Conservation (phyloP, 2,797 vertebrate genomes). For the Myotis vivesi region DNA sequence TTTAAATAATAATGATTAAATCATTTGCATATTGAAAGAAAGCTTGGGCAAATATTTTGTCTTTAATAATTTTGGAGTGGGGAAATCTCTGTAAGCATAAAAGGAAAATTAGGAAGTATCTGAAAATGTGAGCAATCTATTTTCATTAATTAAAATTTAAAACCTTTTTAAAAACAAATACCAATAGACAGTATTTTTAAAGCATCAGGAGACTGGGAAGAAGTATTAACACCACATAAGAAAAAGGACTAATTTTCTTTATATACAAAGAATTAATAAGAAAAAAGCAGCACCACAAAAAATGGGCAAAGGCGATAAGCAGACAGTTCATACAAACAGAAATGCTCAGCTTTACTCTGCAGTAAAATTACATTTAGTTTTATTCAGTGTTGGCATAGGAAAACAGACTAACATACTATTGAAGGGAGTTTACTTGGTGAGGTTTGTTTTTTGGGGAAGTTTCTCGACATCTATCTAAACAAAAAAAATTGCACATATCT, state of each 20-base stretch:
- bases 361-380: slow-evolving; percentile 31
- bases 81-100: background rate
- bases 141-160: background rate
- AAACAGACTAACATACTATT: background rate
- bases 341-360: background rate
- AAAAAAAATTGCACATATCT: background rate
- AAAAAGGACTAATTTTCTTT: slow-evolving; percentile 12
- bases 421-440: slow-evolving; percentile 35
- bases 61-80: slow-evolving; percentile 7
- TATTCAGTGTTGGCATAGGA: background rate
- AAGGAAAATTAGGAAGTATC: background rate
- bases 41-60: background rate
- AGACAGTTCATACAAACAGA: background rate
- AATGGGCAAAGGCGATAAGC: background rate
- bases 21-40: background rate
- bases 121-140: background rate
- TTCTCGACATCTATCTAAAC: background rate
- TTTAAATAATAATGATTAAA: slow-evolving; percentile 24
- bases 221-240: background rate
- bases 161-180: background rate
- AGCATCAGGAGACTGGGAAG: background rate
- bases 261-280: slow-evolving; percentile 2
- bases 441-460: background rate
- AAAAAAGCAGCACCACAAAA: background rate
- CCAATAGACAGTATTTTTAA: background rate